Evolutionary conservation across 1,140 invertebrate species (phyloP).

Genomic region (Zophobas morio): DNA sequence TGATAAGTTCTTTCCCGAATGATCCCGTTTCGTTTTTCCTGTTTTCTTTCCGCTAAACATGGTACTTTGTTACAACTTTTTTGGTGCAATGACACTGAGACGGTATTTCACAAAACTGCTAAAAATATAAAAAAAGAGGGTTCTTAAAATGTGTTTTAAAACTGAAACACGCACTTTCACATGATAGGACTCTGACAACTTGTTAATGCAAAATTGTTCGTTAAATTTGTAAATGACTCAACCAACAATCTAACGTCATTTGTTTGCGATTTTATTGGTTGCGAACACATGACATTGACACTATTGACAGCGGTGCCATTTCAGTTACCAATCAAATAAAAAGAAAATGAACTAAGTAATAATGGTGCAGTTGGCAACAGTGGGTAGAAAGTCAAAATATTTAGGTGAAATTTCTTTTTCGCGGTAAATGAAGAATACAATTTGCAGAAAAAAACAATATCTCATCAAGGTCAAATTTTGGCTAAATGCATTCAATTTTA

Average conservation of each 20-base stretch:
- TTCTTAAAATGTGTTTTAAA: neutral
- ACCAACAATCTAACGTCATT: constrained; percentile 23
- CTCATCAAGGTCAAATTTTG: no score
- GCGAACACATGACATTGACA: constrained; percentile 10
- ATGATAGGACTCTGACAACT: neutral
- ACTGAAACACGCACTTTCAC: no score
- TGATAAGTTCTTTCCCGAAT: constrained; percentile 66
- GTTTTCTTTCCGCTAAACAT: constrained; percentile 67
- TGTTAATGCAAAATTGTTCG: constrained; percentile 9
- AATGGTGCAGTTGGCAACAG: no score
- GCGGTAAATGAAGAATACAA: no score
- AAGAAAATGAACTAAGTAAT: no score
- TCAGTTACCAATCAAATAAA: neutral
- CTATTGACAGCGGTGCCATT: neutral
- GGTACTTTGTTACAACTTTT: neutral
- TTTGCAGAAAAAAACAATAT: no score
- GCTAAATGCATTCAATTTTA: no score
- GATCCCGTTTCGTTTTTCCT: constrained; percentile 67
- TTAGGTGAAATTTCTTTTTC: no score
- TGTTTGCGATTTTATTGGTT: constrained; percentile 22
- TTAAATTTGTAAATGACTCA: constrained; percentile 44
- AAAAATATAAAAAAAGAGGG: neutral
- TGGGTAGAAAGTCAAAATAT: no score
- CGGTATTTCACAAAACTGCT: neutral
- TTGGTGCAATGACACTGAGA: neutral